Conservation (phyloP, 1,140 invertebrate genomes). For the Lethrus apterus region DNA sequence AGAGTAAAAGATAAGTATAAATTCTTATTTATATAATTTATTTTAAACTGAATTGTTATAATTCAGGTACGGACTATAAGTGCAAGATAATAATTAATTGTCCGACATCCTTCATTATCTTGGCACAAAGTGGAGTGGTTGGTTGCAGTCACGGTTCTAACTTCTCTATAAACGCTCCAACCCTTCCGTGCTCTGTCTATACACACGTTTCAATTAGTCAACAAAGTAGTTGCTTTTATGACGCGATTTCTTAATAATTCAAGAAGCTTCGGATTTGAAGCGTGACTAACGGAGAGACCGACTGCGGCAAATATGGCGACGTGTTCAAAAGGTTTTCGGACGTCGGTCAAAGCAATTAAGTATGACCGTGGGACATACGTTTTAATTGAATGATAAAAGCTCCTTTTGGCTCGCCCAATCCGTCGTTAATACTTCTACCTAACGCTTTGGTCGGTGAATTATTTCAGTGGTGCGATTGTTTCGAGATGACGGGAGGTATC, state of each 20-base stretch:
- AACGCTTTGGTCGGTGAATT: slow-evolving; percentile 9
- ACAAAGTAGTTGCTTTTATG: slow-evolving; percentile 3
- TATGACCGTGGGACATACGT: slow-evolving; percentile 17
- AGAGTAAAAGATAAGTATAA: too few relatives aligned
- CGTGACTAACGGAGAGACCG: slow-evolving; percentile 1
- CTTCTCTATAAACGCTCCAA: neutral
- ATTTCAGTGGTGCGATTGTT: slow-evolving; percentile 11
- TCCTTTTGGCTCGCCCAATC: neutral
- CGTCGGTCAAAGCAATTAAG: slow-evolving; percentile 17
- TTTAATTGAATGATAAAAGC: slow-evolving; percentile 19
- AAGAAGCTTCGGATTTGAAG: slow-evolving; percentile 9
- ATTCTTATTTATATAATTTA: too few relatives aligned
- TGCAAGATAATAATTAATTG: too few relatives aligned
- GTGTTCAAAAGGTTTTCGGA: too few relatives aligned
- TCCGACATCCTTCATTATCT: slow-evolving; percentile 11
- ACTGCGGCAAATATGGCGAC: slow-evolving; percentile 4
- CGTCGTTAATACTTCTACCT: slow-evolving; percentile 4
- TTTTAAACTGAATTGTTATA: too few relatives aligned
- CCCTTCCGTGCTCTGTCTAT: slow-evolving; percentile 6
- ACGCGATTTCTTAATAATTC: slow-evolving; percentile 21
- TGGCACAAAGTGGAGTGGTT: slow-evolving; percentile 10
- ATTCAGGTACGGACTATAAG: too few relatives aligned
- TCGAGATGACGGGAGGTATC: neutral
- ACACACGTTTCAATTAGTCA: slow-evolving; percentile 10
- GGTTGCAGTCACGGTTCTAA: neutral